phyloP scores from a whole-genome alignment of 2,113 vertebrate species.

The Melanostigma gelatinosum region DNA sequence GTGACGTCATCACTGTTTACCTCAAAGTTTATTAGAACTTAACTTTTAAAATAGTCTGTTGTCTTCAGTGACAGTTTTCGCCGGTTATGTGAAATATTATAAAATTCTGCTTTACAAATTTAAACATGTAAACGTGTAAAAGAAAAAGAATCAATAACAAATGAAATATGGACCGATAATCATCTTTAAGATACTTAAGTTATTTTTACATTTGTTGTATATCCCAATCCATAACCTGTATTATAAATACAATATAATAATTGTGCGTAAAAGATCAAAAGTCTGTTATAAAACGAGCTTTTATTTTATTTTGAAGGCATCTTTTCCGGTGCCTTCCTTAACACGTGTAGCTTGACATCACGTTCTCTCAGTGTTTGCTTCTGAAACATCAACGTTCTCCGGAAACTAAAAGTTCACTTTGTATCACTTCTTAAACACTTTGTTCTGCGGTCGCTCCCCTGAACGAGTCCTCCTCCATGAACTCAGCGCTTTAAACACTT shows the following conservation, averaged over 20 bases:
- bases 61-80: no score
- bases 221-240: neutral
- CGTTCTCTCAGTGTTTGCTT: no score
- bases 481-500: no score
- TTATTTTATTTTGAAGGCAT: constrained; percentile 15
- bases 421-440: neutral
- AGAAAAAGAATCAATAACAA: neutral
- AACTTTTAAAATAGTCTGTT: no score
- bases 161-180: no score
- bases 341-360: neutral
- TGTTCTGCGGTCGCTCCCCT: neutral
- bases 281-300: neutral
- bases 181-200: no score
- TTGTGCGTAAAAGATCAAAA: neutral
- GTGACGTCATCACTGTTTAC: neutral
- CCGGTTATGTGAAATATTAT: neutral
- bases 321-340: neutral
- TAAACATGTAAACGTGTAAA: neutral
- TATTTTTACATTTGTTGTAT: neutral
- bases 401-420: neutral
- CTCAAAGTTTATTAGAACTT: neutral
- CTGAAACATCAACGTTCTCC: neutral
- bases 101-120: neutral
- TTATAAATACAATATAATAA: neutral
- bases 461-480: neutral